These are phyloP conservation scores for Pelochelys cantorii DNA, from an alignment of 2,797 vertebrate species.

Conservation along the genomic window DNA sequence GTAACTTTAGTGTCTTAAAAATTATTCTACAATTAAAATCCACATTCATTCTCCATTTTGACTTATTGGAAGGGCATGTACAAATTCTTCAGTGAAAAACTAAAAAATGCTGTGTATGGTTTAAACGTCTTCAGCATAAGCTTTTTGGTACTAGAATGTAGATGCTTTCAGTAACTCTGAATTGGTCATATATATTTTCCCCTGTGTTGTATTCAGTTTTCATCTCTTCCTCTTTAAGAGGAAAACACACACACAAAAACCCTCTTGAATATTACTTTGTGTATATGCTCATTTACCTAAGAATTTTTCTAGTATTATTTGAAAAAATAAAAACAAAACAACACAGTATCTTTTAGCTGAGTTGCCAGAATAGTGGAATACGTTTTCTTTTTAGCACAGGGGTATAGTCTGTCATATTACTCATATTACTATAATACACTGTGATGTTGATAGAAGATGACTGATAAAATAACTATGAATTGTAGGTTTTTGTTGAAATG, in stretches of 20 bases:
- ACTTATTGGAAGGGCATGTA: neutral
- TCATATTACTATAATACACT: neutral
- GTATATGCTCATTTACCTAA: neutral
- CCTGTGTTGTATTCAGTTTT: neutral
- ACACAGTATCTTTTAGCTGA: conserved; percentile 14
- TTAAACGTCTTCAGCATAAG: neutral
- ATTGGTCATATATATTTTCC: neutral
- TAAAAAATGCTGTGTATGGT: neutral
- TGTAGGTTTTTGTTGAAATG: neutral
- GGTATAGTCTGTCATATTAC: neutral
- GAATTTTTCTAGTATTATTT: neutral
- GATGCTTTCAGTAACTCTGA: neutral
- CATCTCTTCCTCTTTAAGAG: neutral
- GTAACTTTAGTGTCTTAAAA: neutral
- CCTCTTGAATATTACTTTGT: neutral
- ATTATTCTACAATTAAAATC: neutral
- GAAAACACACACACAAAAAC: neutral
- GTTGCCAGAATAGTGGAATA: neutral
- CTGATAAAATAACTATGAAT: neutral
- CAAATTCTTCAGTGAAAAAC: neutral
- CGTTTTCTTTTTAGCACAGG: neutral
- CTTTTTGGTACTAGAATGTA: neutral
- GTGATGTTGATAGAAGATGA: neutral
- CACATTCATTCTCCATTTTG: neutral
- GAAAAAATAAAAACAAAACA: neutral